Evolutionary conservation across 2,113 vertebrate genomes (phyloP), one percentile per base, ranked within the genome.

Genomic region (Petrocephalus zakoni): DNA sequence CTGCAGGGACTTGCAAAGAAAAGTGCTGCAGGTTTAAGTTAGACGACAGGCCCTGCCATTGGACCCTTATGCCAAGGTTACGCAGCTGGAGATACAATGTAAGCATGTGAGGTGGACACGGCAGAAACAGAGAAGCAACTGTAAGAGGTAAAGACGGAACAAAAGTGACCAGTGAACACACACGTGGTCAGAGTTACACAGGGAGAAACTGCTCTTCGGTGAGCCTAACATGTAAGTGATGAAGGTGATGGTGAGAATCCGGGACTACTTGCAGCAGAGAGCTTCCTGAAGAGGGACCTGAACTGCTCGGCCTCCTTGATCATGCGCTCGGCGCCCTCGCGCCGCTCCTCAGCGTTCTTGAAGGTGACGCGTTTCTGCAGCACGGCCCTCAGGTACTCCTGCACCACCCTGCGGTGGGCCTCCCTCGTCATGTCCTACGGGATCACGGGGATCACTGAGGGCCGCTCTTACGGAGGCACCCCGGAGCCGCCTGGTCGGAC

Each of bases 341-440:
- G 97, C 91, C 98, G 96, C 93, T 99, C 98, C 2, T 99, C 98
- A 0, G 97, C 96, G 0, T 95, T 97, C 84, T 95, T 97, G 92
- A 99, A 99, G 46, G 97, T 96, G 89, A 99, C 97, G 37, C 98
- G 97, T 92, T 98, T 99, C 90, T 97, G 95, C 97, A 99, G 97
- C 90, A 99, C 95, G 0, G 98, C 97, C 90, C 97, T 96, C 53
- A 99, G 95, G 93, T 99, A 99, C 89, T 99, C 98, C 53, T 98
- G 96, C 90, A 99, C 97, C 75, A 98, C 97, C 1, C 97, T 94
- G 56, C 97, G 96, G 88, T 98, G 96, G 0, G 98, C 98, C 91
- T 99, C 96, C 0, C 95, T 81, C 0, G 97, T 99, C 97, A 99
- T 98, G 90, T 97, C 95, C 98, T 99, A 29, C 13, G 0, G n/a